Evolutionary conservation across 2,113 vertebrate genomes (phyloP), one percentile per base, ranked within the genome.

Genomic region (Porphyrio hochstetteri): DNA sequence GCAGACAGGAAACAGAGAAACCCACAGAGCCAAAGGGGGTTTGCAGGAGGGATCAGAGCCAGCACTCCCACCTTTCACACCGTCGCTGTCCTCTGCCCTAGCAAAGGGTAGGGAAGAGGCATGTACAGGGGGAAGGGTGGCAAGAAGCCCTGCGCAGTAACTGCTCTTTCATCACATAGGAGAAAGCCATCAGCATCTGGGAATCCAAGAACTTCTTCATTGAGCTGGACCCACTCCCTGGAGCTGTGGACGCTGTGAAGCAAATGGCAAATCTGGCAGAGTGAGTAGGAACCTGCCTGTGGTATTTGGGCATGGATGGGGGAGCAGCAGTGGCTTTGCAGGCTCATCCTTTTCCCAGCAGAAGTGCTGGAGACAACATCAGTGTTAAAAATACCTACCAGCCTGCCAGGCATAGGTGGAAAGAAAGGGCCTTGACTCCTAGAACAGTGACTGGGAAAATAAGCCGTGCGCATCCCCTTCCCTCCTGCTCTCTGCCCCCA

Each of bases 151-250:
- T 27, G 11, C 64, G 40, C 56, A 59, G 8, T 97, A 88, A 97
- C 24, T 3, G 13, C 35, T 68, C 35, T 95, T 53, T 14, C 15
- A 42, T 20, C 85, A 61, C 95, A 11, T 91, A 99, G 99, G 98
- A 99, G 71, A 99, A 99, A 97, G 99, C 99, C 80, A 98, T 98
- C 69, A 99, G 99, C 96, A 99, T 99, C 93, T 99, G 99, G 99
- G 98, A 99, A 95, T 99, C 99, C 11, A 98, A 99, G 97, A 98
- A 98, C 91, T 99, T 99, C 97, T 99, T 99, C 96, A 96, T 98
- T 0, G 99, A 99, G 44, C 98, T 99, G 48, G 98, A 99, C 9
- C 99, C 99, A 0, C 97, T 99, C 29, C 99, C 99, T 0, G 99
- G 99, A 33, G 99, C 99, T 7, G 98, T 99, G 96, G 98, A 99